Conservation (phyloP, 2,797 vertebrate species). For the Trichosurus vulpecula region DNA sequence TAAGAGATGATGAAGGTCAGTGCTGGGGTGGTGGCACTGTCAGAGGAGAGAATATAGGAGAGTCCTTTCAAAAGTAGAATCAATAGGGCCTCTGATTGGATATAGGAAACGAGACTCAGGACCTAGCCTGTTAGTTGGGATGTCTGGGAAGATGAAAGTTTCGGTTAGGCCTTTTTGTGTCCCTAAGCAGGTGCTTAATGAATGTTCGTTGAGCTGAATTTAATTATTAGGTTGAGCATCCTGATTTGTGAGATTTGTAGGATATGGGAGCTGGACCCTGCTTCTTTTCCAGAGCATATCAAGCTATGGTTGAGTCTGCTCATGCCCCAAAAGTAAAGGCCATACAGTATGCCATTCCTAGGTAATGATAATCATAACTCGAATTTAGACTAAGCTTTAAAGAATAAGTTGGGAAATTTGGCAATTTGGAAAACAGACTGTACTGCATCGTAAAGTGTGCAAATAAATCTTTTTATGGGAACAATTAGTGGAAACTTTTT, state of each 20-base stretch:
- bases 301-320: neutral
- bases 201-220: neutral
- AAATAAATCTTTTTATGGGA: neutral
- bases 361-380: neutral
- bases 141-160: neutral
- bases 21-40: neutral
- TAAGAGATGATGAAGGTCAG: too few relatives aligned
- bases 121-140: neutral
- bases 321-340: neutral
- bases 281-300: neutral
- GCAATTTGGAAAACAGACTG: neutral
- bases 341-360: neutral
- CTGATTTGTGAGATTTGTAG: neutral
- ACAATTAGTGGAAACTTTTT: neutral
- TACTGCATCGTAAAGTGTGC: neutral
- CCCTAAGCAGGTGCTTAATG: neutral
- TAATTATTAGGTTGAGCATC: neutral
- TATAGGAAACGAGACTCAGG: neutral
- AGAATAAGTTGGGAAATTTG: neutral
- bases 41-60: neutral
- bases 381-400: neutral
- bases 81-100: too few relatives aligned
- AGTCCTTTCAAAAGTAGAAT: too few relatives aligned
- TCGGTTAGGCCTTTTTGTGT: neutral
- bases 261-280: neutral